Evolutionary conservation across 2,797 vertebrate genomes (phyloP), one percentile per base, ranked within the genome.

Genomic region (Trichosurus vulpecula): DNA sequence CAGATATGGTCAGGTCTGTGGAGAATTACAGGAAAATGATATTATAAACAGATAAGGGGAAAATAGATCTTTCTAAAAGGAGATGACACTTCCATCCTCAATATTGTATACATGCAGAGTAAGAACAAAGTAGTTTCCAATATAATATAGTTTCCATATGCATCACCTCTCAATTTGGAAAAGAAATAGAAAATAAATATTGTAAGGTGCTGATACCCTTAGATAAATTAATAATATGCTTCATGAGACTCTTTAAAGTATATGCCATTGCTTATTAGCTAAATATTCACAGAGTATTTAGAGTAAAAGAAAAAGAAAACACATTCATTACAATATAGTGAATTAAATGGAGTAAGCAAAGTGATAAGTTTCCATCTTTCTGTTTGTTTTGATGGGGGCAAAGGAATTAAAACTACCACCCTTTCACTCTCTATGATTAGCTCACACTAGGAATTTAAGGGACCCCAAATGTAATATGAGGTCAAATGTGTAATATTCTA

Each of bases 191-290:
- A 74, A 74, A n/a, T 66, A 58, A 61, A 35, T 74, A 74, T n/a
- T 74, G n/a, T 74, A 22, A 74, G n/a, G 16, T 74, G 14, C 16
- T 41, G 6, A n/a, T n/a, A 66, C 2, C 4, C 5, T 66, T 19
- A n/a, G 35, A 27, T n/a, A 8, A 66, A 66, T n/a, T 30, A 57
- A 30, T 57, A 57, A 58, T 58, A 30, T 58, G 29, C 5, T 74
- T 74, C 41, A 74, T 41, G 35, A 41, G 2, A 74, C 61, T 74
- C n/a, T 61, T 61, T 30, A 74, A n/a, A 74, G 35, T 74, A 74
- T 74, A 41, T n/a, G 0, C 5, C 16, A 74, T 74, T 74, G 0
- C 35, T n/a, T 19, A n/a, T 74, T 41, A 41, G 1, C 0, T 2
- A 41, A 74, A 41, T 74, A 61, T 0, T 56, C 55, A 58, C 14